Percentiles rank a stretch among this genome's conserved stretches.
Conservation (phyloP, 2,888 invertebrate genomes). For the Laothoe populi region DNA sequence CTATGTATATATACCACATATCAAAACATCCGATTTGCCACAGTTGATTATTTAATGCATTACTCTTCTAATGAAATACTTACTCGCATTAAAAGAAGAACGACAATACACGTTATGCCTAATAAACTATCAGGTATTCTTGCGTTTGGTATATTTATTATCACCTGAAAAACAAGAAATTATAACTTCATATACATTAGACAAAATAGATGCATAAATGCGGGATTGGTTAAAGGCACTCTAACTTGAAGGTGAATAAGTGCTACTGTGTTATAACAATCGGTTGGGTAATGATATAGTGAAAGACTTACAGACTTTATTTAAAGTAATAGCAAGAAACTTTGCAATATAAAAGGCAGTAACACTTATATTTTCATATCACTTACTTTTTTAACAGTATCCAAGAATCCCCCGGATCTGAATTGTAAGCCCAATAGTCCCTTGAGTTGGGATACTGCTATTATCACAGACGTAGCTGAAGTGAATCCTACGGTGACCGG, state of each 20-base stretch:
- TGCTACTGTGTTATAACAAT: too few species aligned
- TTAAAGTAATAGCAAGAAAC: not conserved
- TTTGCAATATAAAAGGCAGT: too few species aligned
- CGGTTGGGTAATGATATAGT: too few species aligned
- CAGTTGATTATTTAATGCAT: not conserved
- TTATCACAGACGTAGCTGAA: conserved; percentile 95
- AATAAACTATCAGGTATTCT: conserved; percentile 88
- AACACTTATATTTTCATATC: not conserved
- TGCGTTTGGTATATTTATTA: conserved; percentile 88
- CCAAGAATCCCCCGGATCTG: conserved; percentile 89
- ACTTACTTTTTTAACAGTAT: conserved; percentile 87
- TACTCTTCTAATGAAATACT: conserved; percentile 54
- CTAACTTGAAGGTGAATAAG: too few species aligned
- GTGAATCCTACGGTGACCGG: conserved; percentile 96
- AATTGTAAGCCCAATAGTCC: conserved; percentile 89
- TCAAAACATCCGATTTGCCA: not conserved
- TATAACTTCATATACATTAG: not conserved
- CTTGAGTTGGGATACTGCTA: conserved; percentile 93
- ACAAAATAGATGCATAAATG: too few species aligned
- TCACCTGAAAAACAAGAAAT: conserved; percentile 71
- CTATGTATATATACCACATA: too few species aligned
- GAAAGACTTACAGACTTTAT: too few species aligned
- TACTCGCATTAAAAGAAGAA: conserved; percentile 91
- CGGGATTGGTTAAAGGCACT: too few species aligned
- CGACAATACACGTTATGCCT: conserved; percentile 89